These are phyloP conservation scores for Apus apus DNA, from an alignment of 2,113 vertebrate species.

Conservation along the genomic window DNA sequence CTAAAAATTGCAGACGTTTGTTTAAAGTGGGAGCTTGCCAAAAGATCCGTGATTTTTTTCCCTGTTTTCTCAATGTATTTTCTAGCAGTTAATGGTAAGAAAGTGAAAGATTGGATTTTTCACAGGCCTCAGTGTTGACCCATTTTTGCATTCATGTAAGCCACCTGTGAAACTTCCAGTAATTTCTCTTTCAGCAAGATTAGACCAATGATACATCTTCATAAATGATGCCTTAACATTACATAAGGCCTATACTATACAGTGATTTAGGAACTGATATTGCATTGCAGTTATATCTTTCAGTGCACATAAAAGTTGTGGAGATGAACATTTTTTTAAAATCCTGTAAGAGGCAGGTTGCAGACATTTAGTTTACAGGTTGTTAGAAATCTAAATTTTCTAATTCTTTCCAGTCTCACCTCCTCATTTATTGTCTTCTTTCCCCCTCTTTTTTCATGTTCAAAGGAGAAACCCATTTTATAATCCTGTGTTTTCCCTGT, in stretches of 20 bases:
- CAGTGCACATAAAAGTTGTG: neutral
- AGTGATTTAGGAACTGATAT: neutral
- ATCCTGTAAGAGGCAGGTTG: neutral
- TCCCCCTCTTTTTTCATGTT: neutral
- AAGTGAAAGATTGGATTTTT: neutral
- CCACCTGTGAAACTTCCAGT: neutral
- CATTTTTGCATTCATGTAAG: neutral
- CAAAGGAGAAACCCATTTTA: neutral
- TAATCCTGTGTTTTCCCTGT: neutral
- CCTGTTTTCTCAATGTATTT: neutral
- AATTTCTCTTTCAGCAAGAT: neutral
- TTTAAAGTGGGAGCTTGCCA: neutral
- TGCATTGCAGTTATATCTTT: neutral
- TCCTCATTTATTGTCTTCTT: neutral
- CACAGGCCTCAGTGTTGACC: neutral
- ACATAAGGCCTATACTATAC: neutral
- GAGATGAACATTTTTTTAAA: neutral
- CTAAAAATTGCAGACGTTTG: neutral
- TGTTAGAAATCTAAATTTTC: neutral
- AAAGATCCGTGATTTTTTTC: neutral
- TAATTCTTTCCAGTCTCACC: neutral
- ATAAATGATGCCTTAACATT: neutral
- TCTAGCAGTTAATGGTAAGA: neutral
- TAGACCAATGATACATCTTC: neutral
- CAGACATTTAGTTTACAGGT: neutral